phyloP scores from a whole-genome alignment of 2,113 vertebrate genomes.

The Ptyas mucosa region DNA sequence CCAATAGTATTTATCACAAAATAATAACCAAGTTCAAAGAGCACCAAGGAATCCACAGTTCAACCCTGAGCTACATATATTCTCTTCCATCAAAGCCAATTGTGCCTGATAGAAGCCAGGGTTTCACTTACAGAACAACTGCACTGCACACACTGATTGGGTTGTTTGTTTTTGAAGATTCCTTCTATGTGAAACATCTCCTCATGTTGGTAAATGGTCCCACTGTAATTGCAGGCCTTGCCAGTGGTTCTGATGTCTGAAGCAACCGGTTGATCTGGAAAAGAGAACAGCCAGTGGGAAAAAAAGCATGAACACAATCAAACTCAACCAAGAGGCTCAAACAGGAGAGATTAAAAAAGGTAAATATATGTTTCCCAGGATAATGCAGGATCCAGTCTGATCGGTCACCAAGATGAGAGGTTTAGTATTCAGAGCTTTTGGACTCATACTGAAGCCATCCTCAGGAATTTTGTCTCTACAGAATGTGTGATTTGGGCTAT shows the following conservation, averaged over 20 bases:
- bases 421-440: background rate
- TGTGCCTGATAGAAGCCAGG: background rate
- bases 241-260: slow-evolving; percentile 67
- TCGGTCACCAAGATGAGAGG: fast-evolving
- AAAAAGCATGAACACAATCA: background rate
- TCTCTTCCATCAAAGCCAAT: background rate
- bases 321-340: background rate
- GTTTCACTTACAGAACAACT: slow-evolving; percentile 76
- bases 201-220: slow-evolving; percentile 73
- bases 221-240: slow-evolving; percentile 77
- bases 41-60: background rate
- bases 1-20: too few species aligned
- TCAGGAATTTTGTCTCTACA: background rate
- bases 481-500: background rate
- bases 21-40: background rate
- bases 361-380: background rate
- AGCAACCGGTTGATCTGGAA: slow-evolving; percentile 72
- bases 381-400: background rate
- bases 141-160: slow-evolving; percentile 79
- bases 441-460: background rate
- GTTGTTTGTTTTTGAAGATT: slow-evolving; percentile 75
- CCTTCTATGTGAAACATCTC: slow-evolving; percentile 77
- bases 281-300: slow-evolving; percentile 19
- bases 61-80: background rate
- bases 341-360: background rate